These are phyloP conservation scores for Panthera tigris DNA, from an alignment of 2,113 vertebrate species.

Conservation along the genomic window DNA sequence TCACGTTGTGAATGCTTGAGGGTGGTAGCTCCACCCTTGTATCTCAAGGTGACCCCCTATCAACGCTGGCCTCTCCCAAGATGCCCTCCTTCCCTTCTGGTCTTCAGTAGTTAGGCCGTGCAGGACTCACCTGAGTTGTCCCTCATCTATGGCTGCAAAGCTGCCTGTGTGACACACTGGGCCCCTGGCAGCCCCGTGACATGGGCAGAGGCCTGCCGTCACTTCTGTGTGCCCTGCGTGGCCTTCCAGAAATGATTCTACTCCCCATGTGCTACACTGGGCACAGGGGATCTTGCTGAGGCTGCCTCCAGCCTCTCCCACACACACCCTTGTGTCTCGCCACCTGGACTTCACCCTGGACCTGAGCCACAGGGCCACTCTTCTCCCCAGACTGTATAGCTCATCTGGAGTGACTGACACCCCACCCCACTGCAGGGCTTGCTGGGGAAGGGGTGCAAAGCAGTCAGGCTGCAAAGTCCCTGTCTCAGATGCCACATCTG, in stretches of 20 bases:
- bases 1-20: not conserved
- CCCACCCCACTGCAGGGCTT: not conserved
- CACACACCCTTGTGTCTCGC: not conserved
- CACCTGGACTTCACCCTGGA: not conserved
- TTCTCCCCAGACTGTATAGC: not conserved
- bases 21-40: not conserved
- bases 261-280: not conserved
- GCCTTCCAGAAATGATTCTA: not conserved
- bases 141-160: not conserved
- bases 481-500: not conserved
- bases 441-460: not conserved
- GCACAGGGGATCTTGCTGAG: not conserved
- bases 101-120: not conserved
- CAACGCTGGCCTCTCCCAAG: not conserved
- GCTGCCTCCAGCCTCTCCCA: not conserved
- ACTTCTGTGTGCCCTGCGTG: not conserved
- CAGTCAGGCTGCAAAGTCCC: not conserved
- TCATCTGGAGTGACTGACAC: not conserved
- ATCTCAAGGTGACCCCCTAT: not conserved
- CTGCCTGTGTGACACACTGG: not conserved
- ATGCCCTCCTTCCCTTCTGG: not conserved
- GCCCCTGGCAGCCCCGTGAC: not conserved
- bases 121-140: not conserved
- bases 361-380: not conserved
- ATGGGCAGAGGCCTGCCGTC: not conserved